Percentiles rank a stretch among this genome's conserved stretches.
phyloP scores from a whole-genome alignment of 2,113 vertebrate species.

The Pelusios castaneus region DNA sequence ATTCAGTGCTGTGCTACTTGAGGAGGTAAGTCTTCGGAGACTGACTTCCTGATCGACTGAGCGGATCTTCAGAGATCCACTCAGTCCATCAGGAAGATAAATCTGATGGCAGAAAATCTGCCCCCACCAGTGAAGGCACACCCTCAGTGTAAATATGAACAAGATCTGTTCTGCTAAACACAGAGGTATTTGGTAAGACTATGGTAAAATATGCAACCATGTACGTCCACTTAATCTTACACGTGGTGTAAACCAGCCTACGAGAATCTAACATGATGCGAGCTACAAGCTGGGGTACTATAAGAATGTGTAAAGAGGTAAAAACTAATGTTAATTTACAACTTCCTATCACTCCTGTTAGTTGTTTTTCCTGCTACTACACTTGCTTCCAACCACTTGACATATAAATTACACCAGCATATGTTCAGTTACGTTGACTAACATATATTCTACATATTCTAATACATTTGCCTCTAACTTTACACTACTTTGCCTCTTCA shows the following conservation, averaged over 20 bases:
- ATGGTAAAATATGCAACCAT: background rate
- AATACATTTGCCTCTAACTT: background rate
- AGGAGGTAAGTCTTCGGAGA: no score
- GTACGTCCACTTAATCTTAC: background rate
- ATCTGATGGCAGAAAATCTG: no score
- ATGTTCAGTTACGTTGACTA: background rate
- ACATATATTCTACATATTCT: background rate
- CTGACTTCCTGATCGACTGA: no score
- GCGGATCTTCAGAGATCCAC: no score
- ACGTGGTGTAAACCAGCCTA: background rate
- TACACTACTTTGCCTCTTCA: background rate
- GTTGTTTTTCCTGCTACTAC: constrained; percentile 7
- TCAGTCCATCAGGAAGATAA: no score
- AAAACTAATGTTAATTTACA: constrained; percentile 17
- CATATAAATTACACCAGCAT: background rate
- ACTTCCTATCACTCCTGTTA: background rate
- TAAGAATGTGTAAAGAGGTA: background rate
- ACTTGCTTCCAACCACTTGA: background rate
- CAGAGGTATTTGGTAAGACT: background rate
- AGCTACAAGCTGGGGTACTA: background rate
- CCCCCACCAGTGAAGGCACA: no score
- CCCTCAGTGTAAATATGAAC: background rate
- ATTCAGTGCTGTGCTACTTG: no score
- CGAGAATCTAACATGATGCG: constrained; percentile 6
- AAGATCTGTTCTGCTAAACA: background rate